phyloP scores from a whole-genome alignment of 2,888 invertebrate species.

The Ischnura elegans region DNA sequence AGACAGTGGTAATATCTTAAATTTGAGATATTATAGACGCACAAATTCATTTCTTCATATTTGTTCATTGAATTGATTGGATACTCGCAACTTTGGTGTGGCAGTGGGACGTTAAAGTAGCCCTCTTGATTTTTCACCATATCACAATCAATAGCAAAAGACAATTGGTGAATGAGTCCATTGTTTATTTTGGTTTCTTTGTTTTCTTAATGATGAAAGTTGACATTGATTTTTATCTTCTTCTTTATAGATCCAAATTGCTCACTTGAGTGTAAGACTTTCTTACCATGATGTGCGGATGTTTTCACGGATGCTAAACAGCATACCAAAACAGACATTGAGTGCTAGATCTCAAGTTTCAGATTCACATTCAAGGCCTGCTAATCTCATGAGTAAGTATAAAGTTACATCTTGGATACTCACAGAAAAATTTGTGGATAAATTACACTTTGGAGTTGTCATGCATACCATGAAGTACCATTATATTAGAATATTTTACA shows the following conservation, averaged over 20 bases:
- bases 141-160: no score
- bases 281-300: constrained; percentile 96
- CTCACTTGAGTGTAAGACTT: constrained; percentile 89
- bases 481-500: no score
- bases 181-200: background rate
- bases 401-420: background rate
- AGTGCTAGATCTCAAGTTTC: constrained; percentile 79
- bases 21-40: no score
- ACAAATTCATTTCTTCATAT: no score
- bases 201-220: constrained; percentile 58
- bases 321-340: constrained; percentile 89
- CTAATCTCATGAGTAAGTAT: constrained; percentile 74
- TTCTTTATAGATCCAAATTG: constrained; percentile 82
- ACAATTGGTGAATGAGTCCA: no score
- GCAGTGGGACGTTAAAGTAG: no score
- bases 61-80: no score
- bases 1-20: no score
- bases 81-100: no score
- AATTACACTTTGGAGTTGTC: background rate
- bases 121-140: no score
- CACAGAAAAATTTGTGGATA: background rate
- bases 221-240: constrained; percentile 68
- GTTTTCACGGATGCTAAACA: constrained; percentile 93
- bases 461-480: no score
- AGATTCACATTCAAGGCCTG: constrained; percentile 74